phyloP scores from a whole-genome alignment of 2,797 vertebrate species.

The Knipowitschia caucasica region DNA sequence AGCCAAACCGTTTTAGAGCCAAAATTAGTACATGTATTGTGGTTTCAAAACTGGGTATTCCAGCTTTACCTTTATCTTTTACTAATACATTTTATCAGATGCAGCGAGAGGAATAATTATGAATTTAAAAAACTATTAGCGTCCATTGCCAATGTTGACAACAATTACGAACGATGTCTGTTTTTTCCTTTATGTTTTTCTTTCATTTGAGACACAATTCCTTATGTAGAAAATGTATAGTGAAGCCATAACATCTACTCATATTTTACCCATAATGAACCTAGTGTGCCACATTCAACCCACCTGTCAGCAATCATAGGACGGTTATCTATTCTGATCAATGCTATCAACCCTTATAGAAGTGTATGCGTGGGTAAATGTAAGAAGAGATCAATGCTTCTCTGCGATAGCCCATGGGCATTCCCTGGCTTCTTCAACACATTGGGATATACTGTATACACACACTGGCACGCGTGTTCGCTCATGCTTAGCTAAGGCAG shows the following conservation, averaged over 20 bases:
- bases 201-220: background rate
- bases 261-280: too few species aligned
- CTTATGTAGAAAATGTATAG: background rate
- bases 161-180: too few species aligned
- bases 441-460: constrained; percentile 16
- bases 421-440: constrained; percentile 53
- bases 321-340: constrained; percentile 50
- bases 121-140: too few species aligned
- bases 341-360: constrained; percentile 46
- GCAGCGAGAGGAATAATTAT: too few species aligned
- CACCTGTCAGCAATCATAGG: constrained; percentile 28
- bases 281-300: constrained; percentile 7
- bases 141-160: too few species aligned
- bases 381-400: constrained; percentile 67
- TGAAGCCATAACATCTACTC: constrained; percentile 9
- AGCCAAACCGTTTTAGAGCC: too few species aligned
- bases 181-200: background rate
- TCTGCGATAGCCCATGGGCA: constrained; percentile 47
- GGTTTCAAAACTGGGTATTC: too few species aligned
- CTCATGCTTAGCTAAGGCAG: constrained; percentile 66
- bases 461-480: constrained; percentile 21
- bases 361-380: constrained; percentile 40
- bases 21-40: too few species aligned
- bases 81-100: too few species aligned
- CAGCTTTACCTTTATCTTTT: too few species aligned